Evolutionary conservation across 2,797 vertebrate genomes (phyloP).

Genomic region (Dendrocincla tyrannina): DNA sequence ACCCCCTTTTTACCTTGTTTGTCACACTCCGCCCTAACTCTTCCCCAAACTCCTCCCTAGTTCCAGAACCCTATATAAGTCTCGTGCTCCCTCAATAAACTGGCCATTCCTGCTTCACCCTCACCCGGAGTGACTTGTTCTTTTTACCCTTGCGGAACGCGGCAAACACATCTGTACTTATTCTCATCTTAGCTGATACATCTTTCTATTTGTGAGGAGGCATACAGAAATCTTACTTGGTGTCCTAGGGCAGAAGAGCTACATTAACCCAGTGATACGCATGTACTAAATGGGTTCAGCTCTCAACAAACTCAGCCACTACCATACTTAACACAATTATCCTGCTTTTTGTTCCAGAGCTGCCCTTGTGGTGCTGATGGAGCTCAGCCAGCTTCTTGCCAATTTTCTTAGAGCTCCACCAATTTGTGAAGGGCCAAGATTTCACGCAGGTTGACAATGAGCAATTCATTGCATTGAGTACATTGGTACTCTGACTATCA

Average conservation of each 20-base stretch:
- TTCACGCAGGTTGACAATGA: not conserved
- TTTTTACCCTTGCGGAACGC: no score
- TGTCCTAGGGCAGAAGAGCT: not conserved
- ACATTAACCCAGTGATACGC: not conserved
- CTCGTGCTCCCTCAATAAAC: no score
- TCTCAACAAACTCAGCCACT: not conserved
- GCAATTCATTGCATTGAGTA: not conserved
- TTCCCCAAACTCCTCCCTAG: no score
- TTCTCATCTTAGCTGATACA: not conserved
- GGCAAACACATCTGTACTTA: not conserved
- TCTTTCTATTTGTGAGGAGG: not conserved
- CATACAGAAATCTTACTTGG: not conserved
- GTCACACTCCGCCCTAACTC: no score
- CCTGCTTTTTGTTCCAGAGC: not conserved
- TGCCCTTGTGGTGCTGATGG: not conserved
- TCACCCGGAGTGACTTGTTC: no score
- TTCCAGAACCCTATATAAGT: no score
- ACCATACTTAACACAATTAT: not conserved
- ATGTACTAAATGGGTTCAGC: not conserved
- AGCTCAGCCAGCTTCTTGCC: not conserved
- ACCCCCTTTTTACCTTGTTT: no score
- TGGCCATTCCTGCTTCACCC: no score
- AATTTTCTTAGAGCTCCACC: fast-evolving
- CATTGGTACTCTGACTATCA: not conserved
- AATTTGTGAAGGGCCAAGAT: fast-evolving